Percentiles rank a stretch among this genome's conserved stretches.
phyloP scores from a whole-genome alignment of 2,888 invertebrate species.

The Beris morrisii region DNA sequence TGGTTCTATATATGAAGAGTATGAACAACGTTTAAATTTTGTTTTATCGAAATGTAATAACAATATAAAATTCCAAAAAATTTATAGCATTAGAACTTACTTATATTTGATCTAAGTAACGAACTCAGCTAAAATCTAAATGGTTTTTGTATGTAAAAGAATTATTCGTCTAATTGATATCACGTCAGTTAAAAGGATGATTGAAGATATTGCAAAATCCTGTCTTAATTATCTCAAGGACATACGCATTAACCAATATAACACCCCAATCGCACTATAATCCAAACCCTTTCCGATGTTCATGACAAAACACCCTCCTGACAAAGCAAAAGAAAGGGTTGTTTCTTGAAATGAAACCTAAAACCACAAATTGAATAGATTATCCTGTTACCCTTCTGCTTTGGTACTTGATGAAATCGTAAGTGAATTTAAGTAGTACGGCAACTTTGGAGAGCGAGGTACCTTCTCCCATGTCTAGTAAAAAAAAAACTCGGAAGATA shows the following conservation, averaged over 20 bases:
- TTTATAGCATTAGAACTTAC: no score
- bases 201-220: constrained; percentile 32
- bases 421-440: constrained; percentile 9
- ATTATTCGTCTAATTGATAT: no score
- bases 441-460: neutral
- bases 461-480: constrained; percentile 12
- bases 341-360: constrained; percentile 31
- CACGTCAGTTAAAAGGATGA: constrained; percentile 22
- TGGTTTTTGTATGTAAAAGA: no score
- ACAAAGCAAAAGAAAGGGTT: constrained; percentile 38
- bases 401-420: constrained; percentile 20
- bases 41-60: no score
- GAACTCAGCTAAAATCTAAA: no score
- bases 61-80: no score
- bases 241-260: constrained; percentile 34
- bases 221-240: constrained; percentile 37
- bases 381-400: constrained; percentile 38
- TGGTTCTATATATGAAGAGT: no score
- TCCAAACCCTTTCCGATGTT: constrained; percentile 22
- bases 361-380: constrained; percentile 43
- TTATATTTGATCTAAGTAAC: no score
- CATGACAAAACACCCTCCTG: constrained; percentile 5
- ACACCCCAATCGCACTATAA: constrained; percentile 21
- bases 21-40: no score
- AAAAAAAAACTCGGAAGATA: constrained; percentile 46